These are phyloP conservation scores for Aleiodes alternator DNA, from an alignment of 2,888 invertebrate species.

Conservation along the genomic window DNA sequence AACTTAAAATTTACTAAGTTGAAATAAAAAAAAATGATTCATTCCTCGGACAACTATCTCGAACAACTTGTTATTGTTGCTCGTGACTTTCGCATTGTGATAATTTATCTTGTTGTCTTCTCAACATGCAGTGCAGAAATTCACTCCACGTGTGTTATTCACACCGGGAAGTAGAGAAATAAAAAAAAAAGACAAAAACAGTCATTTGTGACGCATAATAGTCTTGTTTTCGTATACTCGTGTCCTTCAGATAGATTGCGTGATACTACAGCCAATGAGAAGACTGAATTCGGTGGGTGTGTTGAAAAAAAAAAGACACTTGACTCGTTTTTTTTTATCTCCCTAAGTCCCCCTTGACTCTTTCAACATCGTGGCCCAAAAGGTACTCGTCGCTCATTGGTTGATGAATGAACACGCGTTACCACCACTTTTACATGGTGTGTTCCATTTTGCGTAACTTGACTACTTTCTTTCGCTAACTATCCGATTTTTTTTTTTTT, in stretches of 20 bases:
- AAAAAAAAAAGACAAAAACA: background rate
- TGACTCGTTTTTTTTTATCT: background rate
- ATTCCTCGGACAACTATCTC: no score
- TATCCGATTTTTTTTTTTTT: background rate
- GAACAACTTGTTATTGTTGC: constrained; percentile 12
- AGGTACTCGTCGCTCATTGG: constrained; percentile 25
- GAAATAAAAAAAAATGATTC: no score
- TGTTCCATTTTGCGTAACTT: background rate
- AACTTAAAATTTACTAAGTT: no score
- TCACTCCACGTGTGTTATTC: background rate
- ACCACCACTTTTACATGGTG: background rate
- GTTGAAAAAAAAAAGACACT: background rate
- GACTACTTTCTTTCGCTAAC: constrained; percentile 7
- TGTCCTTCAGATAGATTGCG: constrained; percentile 25
- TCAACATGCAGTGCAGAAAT: background rate
- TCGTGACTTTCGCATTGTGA: background rate
- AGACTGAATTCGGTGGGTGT: background rate
- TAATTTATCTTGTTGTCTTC: constrained; percentile 6
- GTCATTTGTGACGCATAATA: constrained; percentile 1
- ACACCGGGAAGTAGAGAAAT: constrained; percentile 7
- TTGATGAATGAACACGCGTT: constrained; percentile 5
- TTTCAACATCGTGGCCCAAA: background rate
- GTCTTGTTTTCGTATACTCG: background rate
- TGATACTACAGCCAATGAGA: background rate
- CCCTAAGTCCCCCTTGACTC: no score